Evolutionary conservation across 2,113 vertebrate genomes (phyloP).

Genomic region (Montifringilla adamsi): DNA sequence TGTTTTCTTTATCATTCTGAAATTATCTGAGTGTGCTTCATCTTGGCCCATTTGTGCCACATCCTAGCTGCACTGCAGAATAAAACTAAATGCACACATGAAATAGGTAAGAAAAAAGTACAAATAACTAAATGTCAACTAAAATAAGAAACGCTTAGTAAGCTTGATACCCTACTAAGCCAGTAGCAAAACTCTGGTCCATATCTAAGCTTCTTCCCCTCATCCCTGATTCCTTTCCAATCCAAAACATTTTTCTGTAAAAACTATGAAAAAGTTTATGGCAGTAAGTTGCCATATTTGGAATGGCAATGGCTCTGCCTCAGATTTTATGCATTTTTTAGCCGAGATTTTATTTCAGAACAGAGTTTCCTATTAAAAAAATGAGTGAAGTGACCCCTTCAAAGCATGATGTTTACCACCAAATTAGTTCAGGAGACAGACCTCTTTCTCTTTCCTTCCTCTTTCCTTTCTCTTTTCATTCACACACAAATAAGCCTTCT

Average conservation of each 20-base stretch:
- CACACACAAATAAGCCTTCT: not conserved
- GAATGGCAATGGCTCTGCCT: not conserved
- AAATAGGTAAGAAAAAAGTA: not conserved
- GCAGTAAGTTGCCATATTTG: not conserved
- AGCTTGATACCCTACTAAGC: not conserved
- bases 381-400: not conserved
- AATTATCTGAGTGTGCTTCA: not conserved
- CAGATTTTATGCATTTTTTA: not conserved
- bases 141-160: not conserved
- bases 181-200: not conserved
- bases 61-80: not conserved
- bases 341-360: not conserved
- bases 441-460: not conserved
- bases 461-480: not conserved
- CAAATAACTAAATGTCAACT: not conserved
- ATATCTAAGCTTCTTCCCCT: not conserved
- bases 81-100: not conserved
- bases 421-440: not conserved
- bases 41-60: not conserved
- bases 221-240: not conserved
- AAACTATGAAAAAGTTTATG: not conserved
- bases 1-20: not conserved
- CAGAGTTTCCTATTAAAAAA: not conserved
- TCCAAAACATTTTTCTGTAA: not conserved
- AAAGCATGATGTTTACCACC: not conserved